These are phyloP conservation scores for Leuctra nigra DNA, from an alignment of 2,888 invertebrate genomes.

Conservation along the genomic window DNA sequence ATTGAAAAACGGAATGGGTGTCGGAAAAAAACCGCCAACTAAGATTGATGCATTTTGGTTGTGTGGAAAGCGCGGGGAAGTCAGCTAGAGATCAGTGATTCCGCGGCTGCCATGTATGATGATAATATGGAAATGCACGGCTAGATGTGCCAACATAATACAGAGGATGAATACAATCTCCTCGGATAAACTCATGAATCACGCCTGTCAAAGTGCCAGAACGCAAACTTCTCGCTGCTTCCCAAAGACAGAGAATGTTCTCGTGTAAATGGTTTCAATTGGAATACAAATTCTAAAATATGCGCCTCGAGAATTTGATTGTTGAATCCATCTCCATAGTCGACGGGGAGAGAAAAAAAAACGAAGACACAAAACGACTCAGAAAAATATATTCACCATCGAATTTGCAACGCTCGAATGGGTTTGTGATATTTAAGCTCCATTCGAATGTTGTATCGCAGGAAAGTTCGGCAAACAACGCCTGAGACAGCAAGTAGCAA, in stretches of 20 bases:
- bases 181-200: slow-evolving; percentile 11
- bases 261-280: neutral
- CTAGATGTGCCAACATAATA: slow-evolving; percentile 18
- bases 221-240: too few species aligned
- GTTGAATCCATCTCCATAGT: too few species aligned
- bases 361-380: too few species aligned
- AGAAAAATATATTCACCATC: too few species aligned
- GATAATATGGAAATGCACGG: slow-evolving; percentile 15
- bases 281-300: neutral
- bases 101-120: slow-evolving; percentile 7
- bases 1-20: slow-evolving; percentile 16
- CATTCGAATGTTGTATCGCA: too few species aligned
- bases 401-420: too few species aligned
- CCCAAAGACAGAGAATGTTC: neutral
- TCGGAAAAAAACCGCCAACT: slow-evolving; percentile 3
- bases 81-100: slow-evolving; percentile 15
- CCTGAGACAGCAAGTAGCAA: too few species aligned
- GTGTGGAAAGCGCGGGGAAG: slow-evolving; percentile 6
- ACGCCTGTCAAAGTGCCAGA: slow-evolving; percentile 14
- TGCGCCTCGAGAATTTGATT: too few species aligned
- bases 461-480: too few species aligned
- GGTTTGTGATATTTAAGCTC: too few species aligned
- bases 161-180: slow-evolving; percentile 17
- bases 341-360: too few species aligned
- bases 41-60: slow-evolving; percentile 14